A percentile compares a stretch with the other conserved stretches of the same genome.
Evolutionary conservation across 2,888 invertebrate genomes (phyloP).

Genomic region (Sepiola atlantica): DNA sequence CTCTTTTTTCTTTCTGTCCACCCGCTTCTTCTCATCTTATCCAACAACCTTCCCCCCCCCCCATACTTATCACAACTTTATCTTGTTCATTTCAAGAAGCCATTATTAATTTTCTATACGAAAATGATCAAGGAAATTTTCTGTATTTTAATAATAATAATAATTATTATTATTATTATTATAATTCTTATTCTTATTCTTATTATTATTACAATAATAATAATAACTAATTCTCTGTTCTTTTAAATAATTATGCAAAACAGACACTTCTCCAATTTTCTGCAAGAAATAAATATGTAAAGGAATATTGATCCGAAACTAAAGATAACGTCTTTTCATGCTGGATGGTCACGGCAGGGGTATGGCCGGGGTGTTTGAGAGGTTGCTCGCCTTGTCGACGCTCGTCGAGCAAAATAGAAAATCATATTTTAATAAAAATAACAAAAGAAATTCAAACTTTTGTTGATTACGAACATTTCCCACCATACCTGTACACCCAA

Average conservation of each 20-base stretch:
- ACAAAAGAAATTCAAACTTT: not conserved
- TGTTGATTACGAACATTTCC: not conserved
- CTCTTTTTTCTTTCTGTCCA: too few relatives aligned
- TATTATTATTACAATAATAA: too few relatives aligned
- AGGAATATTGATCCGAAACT: not conserved
- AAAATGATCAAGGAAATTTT: not conserved
- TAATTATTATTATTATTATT: not conserved
- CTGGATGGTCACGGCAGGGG: not conserved
- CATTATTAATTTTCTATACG: not conserved
- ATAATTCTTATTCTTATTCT: too few relatives aligned
- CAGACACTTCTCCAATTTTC: not conserved
- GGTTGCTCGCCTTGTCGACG: too few relatives aligned
- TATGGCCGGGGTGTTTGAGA: not conserved
- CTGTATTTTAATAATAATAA: not conserved
- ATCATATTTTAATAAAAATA: not conserved
- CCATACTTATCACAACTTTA: not conserved
- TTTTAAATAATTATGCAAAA: slow-evolving; percentile 24
- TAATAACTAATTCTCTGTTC: not conserved
- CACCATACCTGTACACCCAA: not conserved
- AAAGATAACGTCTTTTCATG: not conserved
- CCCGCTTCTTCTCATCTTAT: too few relatives aligned
- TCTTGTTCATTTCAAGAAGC: not conserved
- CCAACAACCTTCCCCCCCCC: too few relatives aligned
- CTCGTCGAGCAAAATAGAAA: not conserved
- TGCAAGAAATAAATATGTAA: slow-evolving; percentile 1